Evolutionary conservation across 2,113 vertebrate species (phyloP).

Genomic region (Gopherus evgoodei): DNA sequence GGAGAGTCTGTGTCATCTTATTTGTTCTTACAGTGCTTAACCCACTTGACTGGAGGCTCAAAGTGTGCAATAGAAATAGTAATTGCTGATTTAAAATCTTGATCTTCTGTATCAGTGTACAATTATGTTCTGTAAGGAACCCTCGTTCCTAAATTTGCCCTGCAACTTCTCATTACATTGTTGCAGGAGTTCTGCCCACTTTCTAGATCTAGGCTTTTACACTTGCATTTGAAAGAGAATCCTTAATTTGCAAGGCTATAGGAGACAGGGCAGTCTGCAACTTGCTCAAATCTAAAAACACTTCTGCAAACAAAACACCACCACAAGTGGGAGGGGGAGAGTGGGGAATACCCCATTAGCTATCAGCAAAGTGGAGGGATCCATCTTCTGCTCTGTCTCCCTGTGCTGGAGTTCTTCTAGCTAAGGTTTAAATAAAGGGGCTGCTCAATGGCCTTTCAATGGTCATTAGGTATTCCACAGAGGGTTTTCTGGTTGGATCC

Average conservation of each 20-base stretch:
- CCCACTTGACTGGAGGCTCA: not conserved
- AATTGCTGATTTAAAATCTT: not conserved
- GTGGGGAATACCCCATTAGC: no score
- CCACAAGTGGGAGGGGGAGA: no score
- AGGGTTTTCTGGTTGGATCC: not conserved
- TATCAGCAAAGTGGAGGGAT: no score
- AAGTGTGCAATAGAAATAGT: not conserved
- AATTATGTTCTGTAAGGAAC: not conserved
- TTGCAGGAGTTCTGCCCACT: not conserved
- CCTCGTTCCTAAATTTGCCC: not conserved
- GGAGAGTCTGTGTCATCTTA: not conserved
- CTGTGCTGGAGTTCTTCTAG: not conserved
- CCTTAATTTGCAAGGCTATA: not conserved
- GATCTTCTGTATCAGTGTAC: not conserved
- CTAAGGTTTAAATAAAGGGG: not conserved
- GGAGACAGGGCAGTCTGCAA: not conserved
- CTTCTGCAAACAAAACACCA: not conserved
- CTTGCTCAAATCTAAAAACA: not conserved
- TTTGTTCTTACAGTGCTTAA: not conserved
- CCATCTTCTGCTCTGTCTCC: not conserved
- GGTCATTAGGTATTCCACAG: not conserved
- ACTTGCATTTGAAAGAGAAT: not conserved
- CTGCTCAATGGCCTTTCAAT: no score
- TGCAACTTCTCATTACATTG: not conserved
- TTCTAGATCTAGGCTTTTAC: not conserved